Conservation (phyloP, 2,888 invertebrate genomes). For the Phyto melanocephala region DNA sequence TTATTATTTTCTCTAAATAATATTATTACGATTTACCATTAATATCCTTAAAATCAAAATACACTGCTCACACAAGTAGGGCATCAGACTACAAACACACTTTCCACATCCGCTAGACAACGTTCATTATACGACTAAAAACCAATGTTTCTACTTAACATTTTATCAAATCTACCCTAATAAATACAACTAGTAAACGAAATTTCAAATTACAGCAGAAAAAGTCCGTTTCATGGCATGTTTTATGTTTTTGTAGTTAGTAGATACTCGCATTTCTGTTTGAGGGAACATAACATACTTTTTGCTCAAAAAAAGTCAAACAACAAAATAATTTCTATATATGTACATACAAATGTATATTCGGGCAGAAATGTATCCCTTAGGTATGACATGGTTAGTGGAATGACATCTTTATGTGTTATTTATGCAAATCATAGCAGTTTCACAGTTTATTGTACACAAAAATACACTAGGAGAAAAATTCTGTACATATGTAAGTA, state of each 20-base stretch:
- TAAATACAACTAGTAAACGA: not conserved
- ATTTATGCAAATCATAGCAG: constrained; percentile 75
- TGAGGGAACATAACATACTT: constrained; percentile 10
- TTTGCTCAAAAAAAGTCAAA: not conserved
- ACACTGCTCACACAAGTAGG: not conserved
- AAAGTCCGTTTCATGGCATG: constrained; percentile 32
- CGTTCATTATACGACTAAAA: not conserved
- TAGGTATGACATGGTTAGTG: constrained; percentile 68
- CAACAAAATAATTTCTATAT: not conserved
- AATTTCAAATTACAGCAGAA: not conserved
- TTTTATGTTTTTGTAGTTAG: not conserved
- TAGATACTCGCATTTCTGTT: not conserved
- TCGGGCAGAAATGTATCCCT: constrained; percentile 64
- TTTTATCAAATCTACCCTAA: constrained; percentile 24
- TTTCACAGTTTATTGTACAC: constrained; percentile 28
- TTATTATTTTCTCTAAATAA: too few species aligned
- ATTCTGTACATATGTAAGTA: not conserved
- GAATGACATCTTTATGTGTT: constrained; percentile 77
- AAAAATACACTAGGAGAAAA: constrained; percentile 40
- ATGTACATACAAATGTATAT: constrained; percentile 33
- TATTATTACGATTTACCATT: too few species aligned
- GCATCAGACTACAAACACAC: not conserved
- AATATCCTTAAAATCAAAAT: not conserved
- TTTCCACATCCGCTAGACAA: not conserved
- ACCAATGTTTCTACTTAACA: not conserved